Evolutionary conservation across 2,888 invertebrate genomes (phyloP).

Genomic region (Pachydiplax longipennis): DNA sequence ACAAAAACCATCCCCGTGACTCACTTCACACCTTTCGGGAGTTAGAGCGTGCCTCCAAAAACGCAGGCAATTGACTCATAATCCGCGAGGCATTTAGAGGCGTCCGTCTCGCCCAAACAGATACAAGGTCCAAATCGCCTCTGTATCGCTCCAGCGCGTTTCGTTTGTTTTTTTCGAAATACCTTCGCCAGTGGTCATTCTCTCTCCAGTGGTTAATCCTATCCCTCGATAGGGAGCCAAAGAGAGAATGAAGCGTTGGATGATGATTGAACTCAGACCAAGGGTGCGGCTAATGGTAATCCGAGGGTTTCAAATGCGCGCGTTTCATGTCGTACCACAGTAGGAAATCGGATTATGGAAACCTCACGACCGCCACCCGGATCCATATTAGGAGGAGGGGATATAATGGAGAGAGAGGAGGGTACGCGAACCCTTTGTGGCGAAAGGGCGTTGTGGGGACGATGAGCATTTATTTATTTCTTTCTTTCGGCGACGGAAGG

Average conservation of each 20-base stretch:
- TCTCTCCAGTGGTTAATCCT: conserved; percentile 3
- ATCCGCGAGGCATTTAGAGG: not conserved
- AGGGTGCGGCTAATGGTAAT: conserved; percentile 42
- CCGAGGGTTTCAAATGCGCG: conserved; percentile 43
- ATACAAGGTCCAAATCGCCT: not conserved
- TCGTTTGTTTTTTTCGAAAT: not conserved
- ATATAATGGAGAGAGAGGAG: conserved; percentile 1
- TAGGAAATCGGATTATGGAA: conserved; percentile 40
- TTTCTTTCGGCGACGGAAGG: not conserved
- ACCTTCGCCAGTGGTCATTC: not conserved
- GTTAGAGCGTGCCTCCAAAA: not conserved
- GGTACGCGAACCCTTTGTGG: not conserved
- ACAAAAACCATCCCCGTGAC: not conserved
- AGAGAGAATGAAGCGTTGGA: not conserved
- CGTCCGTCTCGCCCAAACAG: not conserved
- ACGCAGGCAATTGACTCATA: not conserved
- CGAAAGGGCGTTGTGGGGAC: not conserved
- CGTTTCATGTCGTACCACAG: conserved; percentile 32
- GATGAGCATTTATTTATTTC: not conserved
- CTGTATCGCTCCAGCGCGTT: not conserved
- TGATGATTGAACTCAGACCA: not conserved
- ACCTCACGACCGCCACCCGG: conserved; percentile 27
- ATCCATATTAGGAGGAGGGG: conserved; percentile 31
- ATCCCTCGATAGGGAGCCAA: not conserved
- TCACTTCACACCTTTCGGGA: not conserved